Base-by-base conservation (phyloP, 1,140 invertebrate species). In the Pseudomyrmex gracilis region DNA sequence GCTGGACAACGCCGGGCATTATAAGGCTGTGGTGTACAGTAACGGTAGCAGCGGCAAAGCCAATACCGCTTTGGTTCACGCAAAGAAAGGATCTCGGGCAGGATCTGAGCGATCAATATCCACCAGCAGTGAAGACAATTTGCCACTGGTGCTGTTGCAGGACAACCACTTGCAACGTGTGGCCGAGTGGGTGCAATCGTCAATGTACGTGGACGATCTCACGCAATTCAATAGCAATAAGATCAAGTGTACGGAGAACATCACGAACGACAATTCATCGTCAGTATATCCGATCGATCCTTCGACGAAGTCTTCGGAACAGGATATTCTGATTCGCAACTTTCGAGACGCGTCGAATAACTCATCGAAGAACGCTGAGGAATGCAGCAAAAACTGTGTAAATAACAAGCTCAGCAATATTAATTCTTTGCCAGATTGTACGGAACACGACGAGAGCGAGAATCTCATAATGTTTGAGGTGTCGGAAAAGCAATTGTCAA, bases 1-100 rank as follows among this genome's bases (percentile, higher is more conserved):
- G 1, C 91, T 97, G 10, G 97, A 97, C 91, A 97, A 97, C 89
- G 96, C 96, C 20, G 96, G 96, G 71, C 96, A 96, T 49, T 96
- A 96, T 87, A 94, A 95, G 71, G 95, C 96, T 0, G 95, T 97
- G 15, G 93, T 97, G 60, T 97, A 97, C 86, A 96, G 96, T 64
- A 93, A 85, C 45, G 85, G 90, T 0, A 85, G 63, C 15, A 88
- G 89, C 47, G 71, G 24, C 20, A 88, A 88, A 20, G 73, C 86
- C 17, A 93, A 89, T 20, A 92, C 94, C 3, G 93, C 93, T n/a
- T 73, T 94, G 17, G 94, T 94, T 0, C 94, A 94, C 45, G 84
- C 85, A 1, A 92, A 92, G 24, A 85, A 83, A 76, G 78, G 57
- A 71, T 85, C 61, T 84, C 67, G 83, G 20, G 53, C 87, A 7